phyloP scores from a whole-genome alignment of 2,888 invertebrate species.

The Synanthedon andrenaeformis region DNA sequence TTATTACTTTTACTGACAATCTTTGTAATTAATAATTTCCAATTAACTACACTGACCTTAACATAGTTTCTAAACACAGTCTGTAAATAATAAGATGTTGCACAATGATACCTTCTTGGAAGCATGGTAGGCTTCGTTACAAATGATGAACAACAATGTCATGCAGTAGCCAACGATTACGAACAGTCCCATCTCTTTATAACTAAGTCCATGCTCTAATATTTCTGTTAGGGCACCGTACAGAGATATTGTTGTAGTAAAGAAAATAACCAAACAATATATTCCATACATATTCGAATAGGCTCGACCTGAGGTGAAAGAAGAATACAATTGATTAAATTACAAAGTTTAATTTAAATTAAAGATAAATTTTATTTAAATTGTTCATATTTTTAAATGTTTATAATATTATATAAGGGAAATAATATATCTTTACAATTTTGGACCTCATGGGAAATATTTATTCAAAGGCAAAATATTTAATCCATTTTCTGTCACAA shows the following conservation, averaged over 20 bases:
- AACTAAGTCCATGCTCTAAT: constrained; percentile 77
- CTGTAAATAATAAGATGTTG: too few relatives aligned
- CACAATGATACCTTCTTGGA: constrained; percentile 64
- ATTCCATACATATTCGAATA: constrained; percentile 84
- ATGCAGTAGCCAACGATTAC: constrained; percentile 79
- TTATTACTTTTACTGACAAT: too few relatives aligned
- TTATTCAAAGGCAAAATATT: too few relatives aligned
- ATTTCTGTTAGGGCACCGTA: constrained; percentile 80
- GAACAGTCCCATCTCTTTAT: constrained; percentile 78
- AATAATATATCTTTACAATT: too few relatives aligned
- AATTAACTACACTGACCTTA: too few relatives aligned
- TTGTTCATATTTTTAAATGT: too few relatives aligned
- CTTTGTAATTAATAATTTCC: too few relatives aligned
- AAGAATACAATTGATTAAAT: too few relatives aligned
- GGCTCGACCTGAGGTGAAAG: constrained; percentile 60
- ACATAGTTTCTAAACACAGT: too few relatives aligned
- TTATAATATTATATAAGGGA: too few relatives aligned
- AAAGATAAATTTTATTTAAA: constrained; percentile 1
- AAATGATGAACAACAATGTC: constrained; percentile 77
- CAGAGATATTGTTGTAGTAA: constrained; percentile 79
- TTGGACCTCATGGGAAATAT: too few relatives aligned
- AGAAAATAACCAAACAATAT: constrained; percentile 78
- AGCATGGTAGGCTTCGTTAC: constrained; percentile 79
- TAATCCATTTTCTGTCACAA: too few relatives aligned
- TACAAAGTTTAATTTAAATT: constrained; percentile 1